Percentiles rank a stretch among this genome's conserved stretches.
Conservation (phyloP, 2,888 invertebrate genomes). For the Gibbula magus region DNA sequence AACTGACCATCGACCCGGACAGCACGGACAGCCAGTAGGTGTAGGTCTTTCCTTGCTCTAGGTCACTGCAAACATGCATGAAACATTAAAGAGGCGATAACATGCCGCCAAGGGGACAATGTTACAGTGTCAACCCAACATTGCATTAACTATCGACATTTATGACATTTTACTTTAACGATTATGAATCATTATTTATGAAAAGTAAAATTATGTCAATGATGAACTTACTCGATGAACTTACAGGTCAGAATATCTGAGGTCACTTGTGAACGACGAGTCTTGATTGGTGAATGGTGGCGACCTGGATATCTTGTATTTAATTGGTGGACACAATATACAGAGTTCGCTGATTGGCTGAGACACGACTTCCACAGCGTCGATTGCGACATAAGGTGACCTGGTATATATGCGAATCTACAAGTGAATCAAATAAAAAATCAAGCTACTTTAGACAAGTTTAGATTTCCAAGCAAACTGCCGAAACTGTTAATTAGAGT, state of each 20-base stretch:
- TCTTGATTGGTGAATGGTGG: constrained; percentile 50
- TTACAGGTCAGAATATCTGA: constrained; percentile 52
- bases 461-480: too few relatives aligned
- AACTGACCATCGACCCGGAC: constrained; percentile 45
- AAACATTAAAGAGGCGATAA: too few relatives aligned
- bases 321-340: constrained; percentile 45
- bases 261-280: constrained; percentile 33
- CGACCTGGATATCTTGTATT: constrained; percentile 55
- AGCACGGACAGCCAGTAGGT: constrained; percentile 53
- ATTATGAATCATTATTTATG: too few relatives aligned
- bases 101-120: too few relatives aligned
- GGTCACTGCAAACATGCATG: constrained; percentile 43
- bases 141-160: neutral
- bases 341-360: constrained; percentile 48
- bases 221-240: constrained; percentile 19
- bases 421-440: neutral
- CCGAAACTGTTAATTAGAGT: too few relatives aligned
- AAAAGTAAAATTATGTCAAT: too few relatives aligned
- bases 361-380: constrained; percentile 64
- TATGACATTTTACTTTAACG: neutral
- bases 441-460: too few relatives aligned
- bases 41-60: constrained; percentile 49
- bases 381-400: constrained; percentile 60
- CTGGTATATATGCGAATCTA: constrained; percentile 58
- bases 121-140: too few relatives aligned